Conservation (phyloP, 1,140 invertebrate genomes). For the Nixonia krombeini region DNA sequence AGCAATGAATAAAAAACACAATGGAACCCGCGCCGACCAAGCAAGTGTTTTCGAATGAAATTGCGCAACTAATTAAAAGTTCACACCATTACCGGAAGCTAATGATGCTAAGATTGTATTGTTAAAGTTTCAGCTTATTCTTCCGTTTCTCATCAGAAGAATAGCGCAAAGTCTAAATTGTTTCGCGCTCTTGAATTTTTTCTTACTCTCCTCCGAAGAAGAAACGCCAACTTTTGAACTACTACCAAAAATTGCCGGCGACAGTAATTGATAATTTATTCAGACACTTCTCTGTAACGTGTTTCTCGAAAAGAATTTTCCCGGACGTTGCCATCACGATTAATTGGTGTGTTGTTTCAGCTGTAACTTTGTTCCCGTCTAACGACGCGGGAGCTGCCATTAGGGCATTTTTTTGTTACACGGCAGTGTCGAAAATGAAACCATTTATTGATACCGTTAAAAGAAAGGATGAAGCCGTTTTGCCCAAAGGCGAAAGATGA, state of each 20-base stretch:
- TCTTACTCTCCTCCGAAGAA: slow-evolving; percentile 17
- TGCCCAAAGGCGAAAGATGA: slow-evolving; percentile 44
- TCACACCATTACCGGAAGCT: slow-evolving; percentile 67
- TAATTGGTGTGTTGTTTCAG: too few relatives aligned
- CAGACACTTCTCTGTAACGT: too few relatives aligned
- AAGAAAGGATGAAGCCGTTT: slow-evolving; percentile 34
- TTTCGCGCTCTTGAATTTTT: slow-evolving; percentile 37
- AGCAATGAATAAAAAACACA: slow-evolving; percentile 68
- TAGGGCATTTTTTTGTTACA: slow-evolving; percentile 19
- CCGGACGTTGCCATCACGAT: too few relatives aligned
- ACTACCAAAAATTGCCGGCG: too few relatives aligned
- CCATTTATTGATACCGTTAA: slow-evolving; percentile 49
- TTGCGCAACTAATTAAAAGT: slow-evolving; percentile 71
- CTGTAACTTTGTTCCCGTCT: too few relatives aligned
- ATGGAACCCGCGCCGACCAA: slow-evolving; percentile 56
- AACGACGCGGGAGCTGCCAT: too few relatives aligned
- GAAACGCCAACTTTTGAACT: too few relatives aligned
- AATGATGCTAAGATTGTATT: slow-evolving; percentile 71
- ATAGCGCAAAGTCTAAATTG: slow-evolving; percentile 38
- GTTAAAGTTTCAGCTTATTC: slow-evolving; percentile 60
- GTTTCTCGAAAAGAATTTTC: too few relatives aligned
- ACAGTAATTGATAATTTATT: too few relatives aligned
- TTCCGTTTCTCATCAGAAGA: slow-evolving; percentile 39
- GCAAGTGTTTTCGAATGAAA: slow-evolving; percentile 68
- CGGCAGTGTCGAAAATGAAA: slow-evolving; percentile 47